Evolutionary conservation across 2,797 vertebrate genomes (phyloP).

Genomic region (Pseudotriccus pelzelni): DNA sequence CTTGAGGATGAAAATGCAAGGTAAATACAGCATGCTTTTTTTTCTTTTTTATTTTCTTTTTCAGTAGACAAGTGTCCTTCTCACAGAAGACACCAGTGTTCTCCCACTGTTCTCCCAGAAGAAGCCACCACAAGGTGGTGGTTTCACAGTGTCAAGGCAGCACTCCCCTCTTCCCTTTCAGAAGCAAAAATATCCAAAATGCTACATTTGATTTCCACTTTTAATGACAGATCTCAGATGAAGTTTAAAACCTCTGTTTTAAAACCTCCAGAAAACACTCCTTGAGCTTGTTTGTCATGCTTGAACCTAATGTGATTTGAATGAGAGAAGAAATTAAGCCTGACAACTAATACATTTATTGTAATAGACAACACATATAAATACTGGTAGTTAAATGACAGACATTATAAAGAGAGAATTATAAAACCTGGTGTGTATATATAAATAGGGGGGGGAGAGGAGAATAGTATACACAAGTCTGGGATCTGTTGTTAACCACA

Average conservation of each 20-base stretch:
- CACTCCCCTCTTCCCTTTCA: background rate
- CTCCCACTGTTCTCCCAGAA: background rate
- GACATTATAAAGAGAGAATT: background rate
- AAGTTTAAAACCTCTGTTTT: background rate
- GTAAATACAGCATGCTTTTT: background rate
- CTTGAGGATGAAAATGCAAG: background rate
- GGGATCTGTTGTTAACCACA: background rate
- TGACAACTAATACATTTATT: background rate
- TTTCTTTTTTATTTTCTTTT: background rate
- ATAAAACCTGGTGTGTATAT: background rate
- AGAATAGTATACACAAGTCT: background rate
- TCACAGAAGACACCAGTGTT: background rate
- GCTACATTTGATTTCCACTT: background rate
- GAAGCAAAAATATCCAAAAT: background rate
- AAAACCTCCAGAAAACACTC: background rate
- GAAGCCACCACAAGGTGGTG: background rate
- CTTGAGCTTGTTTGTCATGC: background rate
- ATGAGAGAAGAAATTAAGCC: background rate
- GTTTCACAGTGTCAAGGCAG: background rate
- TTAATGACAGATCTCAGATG: background rate
- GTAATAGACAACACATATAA: background rate
- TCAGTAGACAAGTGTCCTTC: background rate
- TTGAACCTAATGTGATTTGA: slow-evolving; percentile 4
- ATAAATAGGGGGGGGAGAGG: background rate
- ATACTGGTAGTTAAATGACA: background rate